Conservation (phyloP, 2,797 vertebrate genomes). For the Phoebastria nigripes region DNA sequence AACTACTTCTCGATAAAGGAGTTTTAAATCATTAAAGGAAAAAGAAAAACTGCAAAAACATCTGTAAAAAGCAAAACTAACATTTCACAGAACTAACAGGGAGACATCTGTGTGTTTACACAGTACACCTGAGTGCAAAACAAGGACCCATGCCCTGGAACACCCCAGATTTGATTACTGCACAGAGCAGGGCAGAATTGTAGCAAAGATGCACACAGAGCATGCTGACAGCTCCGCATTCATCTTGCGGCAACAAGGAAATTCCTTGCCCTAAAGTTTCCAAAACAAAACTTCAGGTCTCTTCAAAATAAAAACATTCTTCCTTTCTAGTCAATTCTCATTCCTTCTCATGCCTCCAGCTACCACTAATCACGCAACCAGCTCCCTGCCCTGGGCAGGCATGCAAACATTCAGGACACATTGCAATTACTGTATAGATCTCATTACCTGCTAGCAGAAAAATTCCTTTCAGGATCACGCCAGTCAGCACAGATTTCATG, state of each 20-base stretch:
- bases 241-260: not conserved
- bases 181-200: not conserved
- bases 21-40: not conserved
- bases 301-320: not conserved
- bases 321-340: not conserved
- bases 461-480: constrained; percentile 65
- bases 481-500: constrained; percentile 65
- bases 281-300: not conserved
- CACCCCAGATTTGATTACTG: rapidly evolving
- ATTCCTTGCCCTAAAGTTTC: not conserved
- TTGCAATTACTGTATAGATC: not conserved
- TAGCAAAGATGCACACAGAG: not conserved
- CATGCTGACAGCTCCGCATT: not conserved
- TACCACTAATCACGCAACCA: not conserved
- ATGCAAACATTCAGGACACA: not conserved
- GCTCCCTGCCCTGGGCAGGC: not conserved
- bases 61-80: not conserved
- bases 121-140: not conserved
- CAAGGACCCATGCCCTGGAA: not conserved
- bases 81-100: not conserved
- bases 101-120: not conserved
- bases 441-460: constrained; percentile 76
- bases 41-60: not conserved
- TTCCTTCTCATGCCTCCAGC: not conserved
- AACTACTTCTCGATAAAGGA: not conserved